Evolutionary conservation across 2,113 vertebrate genomes (phyloP), one percentile per base, ranked within the genome.

Genomic region (Pseudorhombus dupliciocellatus): DNA sequence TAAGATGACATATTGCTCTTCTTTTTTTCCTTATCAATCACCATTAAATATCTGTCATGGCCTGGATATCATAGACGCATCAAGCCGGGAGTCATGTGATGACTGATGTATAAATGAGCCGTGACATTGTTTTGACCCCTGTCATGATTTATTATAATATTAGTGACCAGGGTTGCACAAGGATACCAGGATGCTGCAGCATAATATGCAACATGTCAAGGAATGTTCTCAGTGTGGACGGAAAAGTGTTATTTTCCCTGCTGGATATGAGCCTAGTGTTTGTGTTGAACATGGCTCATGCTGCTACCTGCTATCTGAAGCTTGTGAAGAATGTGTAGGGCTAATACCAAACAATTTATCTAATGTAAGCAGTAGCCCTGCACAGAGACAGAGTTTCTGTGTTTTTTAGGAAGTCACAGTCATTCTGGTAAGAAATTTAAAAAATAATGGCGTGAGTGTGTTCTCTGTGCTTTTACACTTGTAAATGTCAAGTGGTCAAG

Each of bases 121-220:
- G 7, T 59, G 69, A 62, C 59, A 66, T 60, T 74, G 53, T 61
- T 81, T 69, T 71, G 40, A 63, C 68, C 65, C 53, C 37, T 66
- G 72, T 64, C 72, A 46, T 68, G 66, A 76, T 66, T 55, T 59
- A 77, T 79, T 66, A 69, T 26, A 59, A 59, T 48, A 53, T 57
- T 52, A 48, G 21, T 61, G 54, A 52, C 62, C 46, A 56, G 57
- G 48, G 70, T 46, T n/a, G 55, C 28, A 6, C 40, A 68, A 75
- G 50, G 50, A 60, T 61, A 31, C 60, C 7, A 28, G 34, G 52
- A 26, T 65, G 61, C 30, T 73, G 64, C 10, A 59, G 40, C 61
- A 54, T 11, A 79, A 68, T 67, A 79, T 71, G 62, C 6, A 75
- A 55, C 21, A 26, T 65, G 70, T 40, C 61, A 65, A 20, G 18